Evolutionary conservation across 2,797 vertebrate species (phyloP), one percentile per base, ranked within the genome.

Genomic region (Enteromius treurensis): DNA sequence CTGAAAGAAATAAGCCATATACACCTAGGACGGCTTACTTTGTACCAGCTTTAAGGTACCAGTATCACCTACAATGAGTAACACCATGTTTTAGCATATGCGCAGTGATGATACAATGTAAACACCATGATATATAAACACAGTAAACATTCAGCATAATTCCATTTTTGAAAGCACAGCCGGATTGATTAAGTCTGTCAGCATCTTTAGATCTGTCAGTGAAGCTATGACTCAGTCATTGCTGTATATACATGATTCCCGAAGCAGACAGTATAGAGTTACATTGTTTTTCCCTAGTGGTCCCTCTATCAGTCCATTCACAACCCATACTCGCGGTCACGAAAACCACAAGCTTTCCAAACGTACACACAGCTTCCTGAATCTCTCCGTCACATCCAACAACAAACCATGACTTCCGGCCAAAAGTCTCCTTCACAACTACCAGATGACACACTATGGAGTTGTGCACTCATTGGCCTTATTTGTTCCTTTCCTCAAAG

Each of bases 301-400:
- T 26, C 67, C 10, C 32, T n/a, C 86, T 64, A 64, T 82, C 77
- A 77, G 45, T 85, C 23, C 55, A 40, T 82, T 76, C 69, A 69
- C 68, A 82, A 45, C 62, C 45, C 55, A 81, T 55, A 70, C 1
- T 29, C 60, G 23, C 34, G 60, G 42, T 87, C 68, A 84, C 75
- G 53, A 8, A 58, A 80, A 84, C 77, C 47, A 47, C 69, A 84
- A 65, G 47, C n/a, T n/a, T 55, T 51, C 60, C 79, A 82, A 87
- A 78, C 62, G 76, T 75, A 84, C 32, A 62, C 69, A 69, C 21
- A 26, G 34, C 45, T 37, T 53, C 29, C 14, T 75, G 42, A 67
- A 79, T 62, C 51, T 65, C 53, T 69, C 51, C 53, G 49, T 75
- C 68, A 51, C 34, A 45, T 58, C 53, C 55, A 67, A 71, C 77